A percentile compares a stretch with the other conserved stretches of the same genome.
These are phyloP conservation scores for Rhizoglyphus robini DNA, from an alignment of 1,140 invertebrate species.

Conservation along the genomic window DNA sequence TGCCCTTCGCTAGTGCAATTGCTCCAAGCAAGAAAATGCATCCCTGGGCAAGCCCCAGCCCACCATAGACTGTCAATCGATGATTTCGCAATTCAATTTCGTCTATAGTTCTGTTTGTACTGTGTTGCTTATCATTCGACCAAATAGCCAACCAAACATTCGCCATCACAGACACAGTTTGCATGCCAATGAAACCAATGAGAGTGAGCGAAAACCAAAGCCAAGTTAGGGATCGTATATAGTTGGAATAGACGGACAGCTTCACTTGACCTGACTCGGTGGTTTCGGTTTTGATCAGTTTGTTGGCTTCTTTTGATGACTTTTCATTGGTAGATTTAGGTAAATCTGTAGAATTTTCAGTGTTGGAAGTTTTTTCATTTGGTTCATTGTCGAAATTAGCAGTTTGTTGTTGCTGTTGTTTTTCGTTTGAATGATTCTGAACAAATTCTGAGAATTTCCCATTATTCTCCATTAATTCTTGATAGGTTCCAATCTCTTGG, in stretches of 20 bases:
- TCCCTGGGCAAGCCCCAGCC: slow-evolving; percentile 24
- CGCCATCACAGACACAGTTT: slow-evolving; percentile 63
- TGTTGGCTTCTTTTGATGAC: not conserved
- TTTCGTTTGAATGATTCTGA: slow-evolving; percentile 53
- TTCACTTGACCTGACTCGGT: slow-evolving; percentile 80
- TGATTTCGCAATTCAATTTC: slow-evolving; percentile 29
- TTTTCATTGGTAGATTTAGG: not conserved
- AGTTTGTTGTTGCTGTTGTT: slow-evolving; percentile 30
- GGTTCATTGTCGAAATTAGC: slow-evolving; percentile 36
- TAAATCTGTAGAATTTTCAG: not conserved
- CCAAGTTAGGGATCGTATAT: slow-evolving; percentile 25
- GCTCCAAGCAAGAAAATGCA: slow-evolving; percentile 11
- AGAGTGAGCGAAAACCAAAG: slow-evolving; percentile 22
- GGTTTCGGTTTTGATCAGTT: slow-evolving; percentile 70
- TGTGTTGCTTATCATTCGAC: slow-evolving; percentile 27
- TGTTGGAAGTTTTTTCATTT: not conserved
- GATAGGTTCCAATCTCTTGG: slow-evolving; percentile 32
- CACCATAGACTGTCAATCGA: slow-evolving; percentile 25
- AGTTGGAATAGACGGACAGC: slow-evolving; percentile 63
- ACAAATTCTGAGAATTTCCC: slow-evolving; percentile 43
- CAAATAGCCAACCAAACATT: slow-evolving; percentile 79
- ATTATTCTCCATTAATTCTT: slow-evolving; percentile 31
- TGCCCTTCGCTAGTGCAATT: slow-evolving; percentile 20
- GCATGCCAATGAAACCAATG: slow-evolving; percentile 23
- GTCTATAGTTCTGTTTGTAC: slow-evolving; percentile 33